Evolutionary conservation across 2,888 invertebrate genomes (phyloP).

Genomic region (Coleophora flavipennella): DNA sequence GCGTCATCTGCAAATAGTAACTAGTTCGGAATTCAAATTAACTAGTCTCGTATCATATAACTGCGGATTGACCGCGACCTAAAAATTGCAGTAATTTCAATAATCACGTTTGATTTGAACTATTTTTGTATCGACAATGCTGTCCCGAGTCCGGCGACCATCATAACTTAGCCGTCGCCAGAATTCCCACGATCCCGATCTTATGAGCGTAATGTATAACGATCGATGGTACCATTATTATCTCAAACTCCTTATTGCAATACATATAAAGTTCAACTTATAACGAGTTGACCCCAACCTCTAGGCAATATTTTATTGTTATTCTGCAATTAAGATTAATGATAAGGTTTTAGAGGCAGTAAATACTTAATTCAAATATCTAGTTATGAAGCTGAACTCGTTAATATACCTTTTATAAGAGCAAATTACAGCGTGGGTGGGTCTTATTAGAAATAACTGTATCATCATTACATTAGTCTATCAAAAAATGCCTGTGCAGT

Average conservation of each 20-base stretch:
- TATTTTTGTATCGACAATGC: slow-evolving; percentile 18
- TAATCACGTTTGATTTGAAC: slow-evolving; percentile 10
- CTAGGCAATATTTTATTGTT: slow-evolving; percentile 67
- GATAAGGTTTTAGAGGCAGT: slow-evolving; percentile 65
- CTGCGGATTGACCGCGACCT: too few relatives aligned
- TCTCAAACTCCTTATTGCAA: slow-evolving; percentile 36
- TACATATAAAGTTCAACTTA: slow-evolving; percentile 33
- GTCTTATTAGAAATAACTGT: slow-evolving; percentile 23
- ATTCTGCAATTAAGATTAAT: slow-evolving; percentile 72
- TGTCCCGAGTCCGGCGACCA: slow-evolving; percentile 28
- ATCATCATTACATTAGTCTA: slow-evolving; percentile 8
- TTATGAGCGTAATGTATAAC: slow-evolving; percentile 57
- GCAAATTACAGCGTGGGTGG: slow-evolving; percentile 54
- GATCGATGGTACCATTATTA: slow-evolving; percentile 58
- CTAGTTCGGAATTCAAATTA: too few relatives aligned
- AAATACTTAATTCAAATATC: slow-evolving; percentile 70
- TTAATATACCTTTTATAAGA: slow-evolving; percentile 50
- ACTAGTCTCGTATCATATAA: too few relatives aligned
- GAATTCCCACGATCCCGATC: slow-evolving; percentile 70
- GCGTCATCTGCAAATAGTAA: too few relatives aligned
- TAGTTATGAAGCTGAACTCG: slow-evolving; percentile 50
- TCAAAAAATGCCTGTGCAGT: too few relatives aligned
- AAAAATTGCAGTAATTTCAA: slow-evolving; percentile 7
- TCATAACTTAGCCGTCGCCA: slow-evolving; percentile 49
- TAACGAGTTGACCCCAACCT: slow-evolving; percentile 29